Evolutionary conservation across 2,113 vertebrate species (phyloP).

Genomic region (Bungarus multicinctus): DNA sequence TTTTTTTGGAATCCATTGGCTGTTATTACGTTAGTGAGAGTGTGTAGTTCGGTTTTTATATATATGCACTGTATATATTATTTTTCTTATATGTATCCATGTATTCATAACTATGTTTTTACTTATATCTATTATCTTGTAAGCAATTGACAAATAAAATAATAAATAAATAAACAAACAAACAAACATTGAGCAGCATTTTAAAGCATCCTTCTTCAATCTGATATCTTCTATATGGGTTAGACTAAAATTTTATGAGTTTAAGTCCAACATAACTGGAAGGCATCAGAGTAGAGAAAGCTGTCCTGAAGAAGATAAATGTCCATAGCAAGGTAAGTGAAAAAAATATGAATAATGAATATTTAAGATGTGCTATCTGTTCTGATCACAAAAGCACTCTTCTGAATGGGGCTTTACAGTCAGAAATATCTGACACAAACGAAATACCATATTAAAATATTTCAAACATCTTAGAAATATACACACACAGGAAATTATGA

Average conservation of each 20-base stretch:
- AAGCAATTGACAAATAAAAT: too few relatives aligned
- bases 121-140: too few relatives aligned
- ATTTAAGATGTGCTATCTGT: not conserved
- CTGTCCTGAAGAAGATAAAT: not conserved
- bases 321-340: not conserved
- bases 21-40: too few relatives aligned
- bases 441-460: conserved; percentile 2
- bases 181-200: not conserved
- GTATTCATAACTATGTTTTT: too few relatives aligned
- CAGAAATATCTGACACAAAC: conserved; percentile 1
- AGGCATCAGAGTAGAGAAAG: not conserved
- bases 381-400: not conserved
- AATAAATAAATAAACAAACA: too few relatives aligned
- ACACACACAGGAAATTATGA: conserved; percentile 7
- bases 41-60: too few relatives aligned
- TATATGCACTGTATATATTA: too few relatives aligned
- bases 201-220: not conserved
- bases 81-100: too few relatives aligned
- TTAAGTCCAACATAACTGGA: not conserved
- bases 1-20: too few relatives aligned
- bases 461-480: not conserved
- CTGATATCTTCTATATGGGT: not conserved
- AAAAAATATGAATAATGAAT: not conserved
- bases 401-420: not conserved
- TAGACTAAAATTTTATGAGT: not conserved